Conservation (phyloP, 1,140 invertebrate species). For the Eriocheir sinensis region DNA sequence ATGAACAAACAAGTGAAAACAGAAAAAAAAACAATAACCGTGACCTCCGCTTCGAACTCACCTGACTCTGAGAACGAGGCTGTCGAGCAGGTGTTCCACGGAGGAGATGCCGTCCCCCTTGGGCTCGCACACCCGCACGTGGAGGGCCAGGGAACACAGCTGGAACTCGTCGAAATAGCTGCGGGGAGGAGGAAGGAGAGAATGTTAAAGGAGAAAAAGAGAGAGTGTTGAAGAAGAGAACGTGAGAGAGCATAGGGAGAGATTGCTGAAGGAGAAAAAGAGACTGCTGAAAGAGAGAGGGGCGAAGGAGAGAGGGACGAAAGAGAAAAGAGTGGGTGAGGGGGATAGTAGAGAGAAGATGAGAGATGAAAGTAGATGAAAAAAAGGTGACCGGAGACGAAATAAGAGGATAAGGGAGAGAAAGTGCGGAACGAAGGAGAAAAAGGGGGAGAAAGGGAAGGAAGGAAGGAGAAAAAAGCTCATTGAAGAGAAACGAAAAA, state of each 20-base stretch:
- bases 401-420: too few relatives aligned
- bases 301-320: neutral
- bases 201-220: neutral
- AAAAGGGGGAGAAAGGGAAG: neutral
- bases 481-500: too few relatives aligned
- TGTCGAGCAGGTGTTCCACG: conserved; percentile 68
- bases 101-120: conserved; percentile 69
- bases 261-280: neutral
- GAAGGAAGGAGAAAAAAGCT: too few relatives aligned
- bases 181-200: neutral
- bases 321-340: neutral
- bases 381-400: too few relatives aligned
- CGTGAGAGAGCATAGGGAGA: neutral
- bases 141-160: conserved; percentile 61
- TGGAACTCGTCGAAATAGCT: conserved; percentile 70
- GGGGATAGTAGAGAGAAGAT: too few relatives aligned
- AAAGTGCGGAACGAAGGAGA: neutral
- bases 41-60: too few relatives aligned
- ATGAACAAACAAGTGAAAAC: too few relatives aligned
- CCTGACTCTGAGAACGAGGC: conserved; percentile 62
- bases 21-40: too few relatives aligned
- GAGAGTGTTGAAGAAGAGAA: neutral
- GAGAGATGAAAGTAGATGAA: too few relatives aligned
- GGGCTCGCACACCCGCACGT: conserved; percentile 65
- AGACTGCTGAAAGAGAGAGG: neutral